Evolutionary conservation across 2,113 vertebrate genomes (phyloP).

Genomic region (Rana temporaria): DNA sequence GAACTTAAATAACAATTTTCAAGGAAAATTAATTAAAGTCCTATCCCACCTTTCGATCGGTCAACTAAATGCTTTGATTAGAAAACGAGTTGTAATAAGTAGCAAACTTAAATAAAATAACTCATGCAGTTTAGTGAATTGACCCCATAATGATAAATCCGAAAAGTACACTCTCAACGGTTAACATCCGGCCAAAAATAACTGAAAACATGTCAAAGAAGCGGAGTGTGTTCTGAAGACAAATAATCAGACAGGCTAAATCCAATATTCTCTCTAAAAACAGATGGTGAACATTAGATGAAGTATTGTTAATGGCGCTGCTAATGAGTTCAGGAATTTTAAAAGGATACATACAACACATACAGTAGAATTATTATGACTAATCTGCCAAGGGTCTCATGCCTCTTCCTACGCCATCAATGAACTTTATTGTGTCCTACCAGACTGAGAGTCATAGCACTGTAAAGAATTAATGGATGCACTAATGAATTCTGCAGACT

Average conservation of each 20-base stretch:
- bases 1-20: no score
- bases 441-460: neutral
- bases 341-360: constrained; percentile 24
- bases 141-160: no score
- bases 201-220: neutral
- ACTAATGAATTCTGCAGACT: neutral
- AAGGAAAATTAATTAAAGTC: no score
- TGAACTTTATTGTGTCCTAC: neutral
- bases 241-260: neutral
- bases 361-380: constrained; percentile 9
- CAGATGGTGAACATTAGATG: constrained; percentile 25
- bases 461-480: neutral
- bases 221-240: neutral
- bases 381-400: constrained; percentile 14
- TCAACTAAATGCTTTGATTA: no score
- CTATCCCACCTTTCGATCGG: no score
- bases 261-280: constrained; percentile 1
- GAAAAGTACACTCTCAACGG: no score
- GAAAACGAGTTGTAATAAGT: no score
- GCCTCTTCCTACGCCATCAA: neutral
- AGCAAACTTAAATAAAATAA: no score
- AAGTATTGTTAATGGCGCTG: constrained; percentile 28
- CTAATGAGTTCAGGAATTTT: constrained; percentile 24
- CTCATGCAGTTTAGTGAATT: no score
- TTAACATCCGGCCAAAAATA: no score